Percentiles rank a stretch among this genome's conserved stretches.
Evolutionary conservation across 2,797 vertebrate species (phyloP).

Genomic region (Microtus agrestis): DNA sequence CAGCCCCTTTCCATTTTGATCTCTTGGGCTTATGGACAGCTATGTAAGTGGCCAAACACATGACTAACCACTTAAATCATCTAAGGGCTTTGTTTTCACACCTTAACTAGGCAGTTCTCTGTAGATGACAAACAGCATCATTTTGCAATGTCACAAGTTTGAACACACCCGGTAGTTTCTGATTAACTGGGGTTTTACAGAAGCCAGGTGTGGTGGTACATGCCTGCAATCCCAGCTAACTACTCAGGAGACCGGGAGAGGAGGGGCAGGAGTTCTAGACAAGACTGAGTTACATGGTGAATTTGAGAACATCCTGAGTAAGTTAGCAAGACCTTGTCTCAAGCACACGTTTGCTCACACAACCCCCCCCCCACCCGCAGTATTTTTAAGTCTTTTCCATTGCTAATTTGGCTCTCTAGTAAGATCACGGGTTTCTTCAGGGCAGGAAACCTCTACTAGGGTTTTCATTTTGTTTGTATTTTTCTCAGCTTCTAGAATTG

Average conservation of each 20-base stretch:
- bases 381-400: slow-evolving; percentile 24
- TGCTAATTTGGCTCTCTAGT: slow-evolving; percentile 27
- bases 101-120: neutral
- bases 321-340: neutral
- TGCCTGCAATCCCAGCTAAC: neutral
- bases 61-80: neutral
- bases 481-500: slow-evolving; percentile 2
- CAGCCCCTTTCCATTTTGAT: neutral
- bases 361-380: neutral
- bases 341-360: neutral
- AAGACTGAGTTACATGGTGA: neutral
- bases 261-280: neutral
- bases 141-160: neutral
- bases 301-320: neutral
- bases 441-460: neutral
- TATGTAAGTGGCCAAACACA: neutral
- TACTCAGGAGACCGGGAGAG: neutral
- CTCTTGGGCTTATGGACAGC: neutral
- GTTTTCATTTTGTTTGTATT: neutral
- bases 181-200: neutral
- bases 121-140: neutral
- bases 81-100: neutral
- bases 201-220: neutral
- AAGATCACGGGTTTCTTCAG: slow-evolving; percentile 32
- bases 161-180: slow-evolving; percentile 13